These are phyloP conservation scores for Acrocephalus scirpaceus DNA, from an alignment of 2,797 vertebrate species.

Conservation along the genomic window DNA sequence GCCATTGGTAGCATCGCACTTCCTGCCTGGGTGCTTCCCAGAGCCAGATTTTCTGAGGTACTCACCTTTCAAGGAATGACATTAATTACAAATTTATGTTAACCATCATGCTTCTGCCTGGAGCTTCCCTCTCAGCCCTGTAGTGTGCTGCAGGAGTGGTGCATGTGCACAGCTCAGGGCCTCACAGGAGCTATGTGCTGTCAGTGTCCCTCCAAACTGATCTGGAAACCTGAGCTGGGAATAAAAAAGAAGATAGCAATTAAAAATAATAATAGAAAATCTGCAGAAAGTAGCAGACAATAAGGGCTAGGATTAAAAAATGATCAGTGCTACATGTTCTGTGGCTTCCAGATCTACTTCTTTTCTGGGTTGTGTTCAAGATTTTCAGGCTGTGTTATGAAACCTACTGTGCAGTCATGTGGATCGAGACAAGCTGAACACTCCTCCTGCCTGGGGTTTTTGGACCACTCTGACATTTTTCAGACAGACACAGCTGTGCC, in stretches of 20 bases:
- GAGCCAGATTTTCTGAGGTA: not conserved
- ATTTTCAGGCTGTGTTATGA: not conserved
- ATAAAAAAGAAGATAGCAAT: not conserved
- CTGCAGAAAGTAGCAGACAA: not conserved
- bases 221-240: not conserved
- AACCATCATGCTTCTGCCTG: not conserved
- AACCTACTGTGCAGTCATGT: not conserved
- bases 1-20: not conserved
- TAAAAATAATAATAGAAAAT: not conserved
- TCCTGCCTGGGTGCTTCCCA: not conserved
- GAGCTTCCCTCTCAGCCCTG: not conserved
- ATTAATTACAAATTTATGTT: not conserved
- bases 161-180: rapidly evolving
- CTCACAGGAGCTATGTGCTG: rapidly evolving
- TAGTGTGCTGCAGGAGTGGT: rapidly evolving
- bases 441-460: not conserved
- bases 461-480: not conserved
- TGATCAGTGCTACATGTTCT: not conserved
- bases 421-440: not conserved
- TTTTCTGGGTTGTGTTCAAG: not conserved
- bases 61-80: not conserved
- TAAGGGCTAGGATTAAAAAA: not conserved
- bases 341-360: not conserved
- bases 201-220: not conserved
- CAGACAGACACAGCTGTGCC: not conserved